phyloP scores from a whole-genome alignment of 2,113 vertebrate genomes.

The Nibea coibor region DNA sequence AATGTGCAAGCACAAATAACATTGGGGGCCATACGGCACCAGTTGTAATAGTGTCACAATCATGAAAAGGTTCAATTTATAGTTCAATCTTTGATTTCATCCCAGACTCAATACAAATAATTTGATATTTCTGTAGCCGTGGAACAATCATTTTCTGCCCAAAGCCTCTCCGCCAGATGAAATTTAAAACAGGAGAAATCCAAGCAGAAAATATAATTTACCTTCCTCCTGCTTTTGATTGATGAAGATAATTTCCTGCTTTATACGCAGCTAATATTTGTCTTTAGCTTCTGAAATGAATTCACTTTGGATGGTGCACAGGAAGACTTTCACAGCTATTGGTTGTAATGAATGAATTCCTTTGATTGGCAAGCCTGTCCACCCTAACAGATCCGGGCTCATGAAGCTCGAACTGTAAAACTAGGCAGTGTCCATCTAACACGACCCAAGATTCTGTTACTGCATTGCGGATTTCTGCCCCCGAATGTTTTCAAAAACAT shows the following conservation, averaged over 20 bases:
- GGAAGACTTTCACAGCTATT: not conserved
- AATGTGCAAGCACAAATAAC: slow-evolving; percentile 68
- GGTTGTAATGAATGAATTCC: slow-evolving; percentile 14
- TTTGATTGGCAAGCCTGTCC: no score
- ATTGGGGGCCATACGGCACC: slow-evolving; percentile 41
- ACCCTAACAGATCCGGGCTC: no score
- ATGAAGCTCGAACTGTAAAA: no score
- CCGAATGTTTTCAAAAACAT: no score
- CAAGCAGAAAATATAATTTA: slow-evolving; percentile 41
- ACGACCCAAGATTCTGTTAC: no score
- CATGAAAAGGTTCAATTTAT: slow-evolving; percentile 70
- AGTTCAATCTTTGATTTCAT: slow-evolving; percentile 59
- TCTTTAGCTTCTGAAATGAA: slow-evolving; percentile 11
- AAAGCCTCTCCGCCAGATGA: slow-evolving; percentile 14
- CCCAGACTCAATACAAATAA: slow-evolving; percentile 58
- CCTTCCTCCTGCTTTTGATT: slow-evolving; percentile 6
- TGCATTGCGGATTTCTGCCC: no score
- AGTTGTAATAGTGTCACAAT: slow-evolving; percentile 62
- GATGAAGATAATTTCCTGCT: slow-evolving; percentile 35
- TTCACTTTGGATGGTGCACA: not conserved
- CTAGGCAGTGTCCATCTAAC: no score
- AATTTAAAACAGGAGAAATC: slow-evolving; percentile 49
- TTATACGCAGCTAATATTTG: slow-evolving; percentile 23
- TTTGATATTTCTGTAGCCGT: slow-evolving; percentile 50
- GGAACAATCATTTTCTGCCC: slow-evolving; percentile 39